Evolutionary conservation across 2,113 vertebrate genomes (phyloP).

Genomic region (Brachypodius melanocephalos): DNA sequence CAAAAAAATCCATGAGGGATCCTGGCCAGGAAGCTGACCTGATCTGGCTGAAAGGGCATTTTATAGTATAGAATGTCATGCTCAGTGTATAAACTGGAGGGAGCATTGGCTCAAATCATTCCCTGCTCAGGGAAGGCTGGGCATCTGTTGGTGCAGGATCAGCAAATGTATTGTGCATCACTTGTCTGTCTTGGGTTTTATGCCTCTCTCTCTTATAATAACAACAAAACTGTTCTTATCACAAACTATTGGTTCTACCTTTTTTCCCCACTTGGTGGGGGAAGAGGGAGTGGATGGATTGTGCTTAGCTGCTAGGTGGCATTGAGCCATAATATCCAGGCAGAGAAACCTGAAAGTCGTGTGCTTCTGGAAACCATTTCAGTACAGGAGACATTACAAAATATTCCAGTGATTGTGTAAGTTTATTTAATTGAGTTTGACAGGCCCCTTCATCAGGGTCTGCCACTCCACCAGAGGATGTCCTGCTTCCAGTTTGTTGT

Average conservation of each 20-base stretch:
- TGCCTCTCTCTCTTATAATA: not conserved
- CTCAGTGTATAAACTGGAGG: not conserved
- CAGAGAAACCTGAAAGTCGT: not conserved
- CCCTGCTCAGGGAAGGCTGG: not conserved
- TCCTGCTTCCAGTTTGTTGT: not conserved
- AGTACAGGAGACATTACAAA: not conserved
- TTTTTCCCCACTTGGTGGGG: not conserved
- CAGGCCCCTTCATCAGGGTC: not conserved
- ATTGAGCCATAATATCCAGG: not conserved
- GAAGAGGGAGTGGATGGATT: not conserved
- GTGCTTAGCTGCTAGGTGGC: not conserved
- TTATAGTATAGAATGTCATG: not conserved
- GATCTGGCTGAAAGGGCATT: not conserved
- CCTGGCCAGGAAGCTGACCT: not conserved
- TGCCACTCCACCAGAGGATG: not conserved
- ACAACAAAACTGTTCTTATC: not conserved
- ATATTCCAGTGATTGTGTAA: not conserved
- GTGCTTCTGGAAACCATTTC: not conserved
- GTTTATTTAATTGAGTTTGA: not conserved
- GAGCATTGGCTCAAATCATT: not conserved
- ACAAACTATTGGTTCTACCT: not conserved
- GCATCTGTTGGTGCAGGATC: not conserved
- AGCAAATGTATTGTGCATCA: not conserved
- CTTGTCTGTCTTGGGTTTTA: not conserved
- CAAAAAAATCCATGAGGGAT: not conserved